Percentiles rank a stretch among this genome's conserved stretches.
These are phyloP conservation scores for Heliconius eleuchia DNA, from an alignment of 1,140 invertebrate genomes.

Conservation along the genomic window DNA sequence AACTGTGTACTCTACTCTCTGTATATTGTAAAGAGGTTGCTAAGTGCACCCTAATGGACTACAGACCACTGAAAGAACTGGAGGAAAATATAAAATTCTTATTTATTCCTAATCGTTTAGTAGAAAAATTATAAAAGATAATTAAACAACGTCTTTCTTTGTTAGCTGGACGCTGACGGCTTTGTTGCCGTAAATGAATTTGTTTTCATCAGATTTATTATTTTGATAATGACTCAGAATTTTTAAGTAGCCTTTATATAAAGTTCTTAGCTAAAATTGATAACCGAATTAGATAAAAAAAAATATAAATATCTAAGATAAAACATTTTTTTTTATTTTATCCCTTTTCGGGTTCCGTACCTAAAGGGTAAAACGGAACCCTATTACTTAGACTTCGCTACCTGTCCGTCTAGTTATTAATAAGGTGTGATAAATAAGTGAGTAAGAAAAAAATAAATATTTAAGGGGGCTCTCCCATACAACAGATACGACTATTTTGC, in stretches of 20 bases:
- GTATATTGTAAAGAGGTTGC: slow-evolving; percentile 57
- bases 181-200: slow-evolving; percentile 47
- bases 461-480: no score
- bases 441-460: no score
- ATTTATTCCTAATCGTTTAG: slow-evolving; percentile 64
- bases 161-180: slow-evolving; percentile 59
- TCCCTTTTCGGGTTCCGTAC: no score
- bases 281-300: not conserved
- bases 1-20: not conserved
- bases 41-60: slow-evolving; percentile 60
- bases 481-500: no score
- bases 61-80: slow-evolving; percentile 57
- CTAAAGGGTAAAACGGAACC: no score
- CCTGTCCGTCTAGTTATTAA: no score
- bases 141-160: slow-evolving; percentile 76
- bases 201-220: slow-evolving; percentile 19
- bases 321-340: no score
- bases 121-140: slow-evolving; percentile 76
- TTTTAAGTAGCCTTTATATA: not conserved
- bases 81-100: slow-evolving; percentile 61
- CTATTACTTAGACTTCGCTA: no score
- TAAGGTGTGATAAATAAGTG: no score
- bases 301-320: not conserved
- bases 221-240: not conserved
- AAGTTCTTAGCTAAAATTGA: not conserved